Conservation (phyloP, 2,113 vertebrate species). For the Cephalopholis sonnerati region DNA sequence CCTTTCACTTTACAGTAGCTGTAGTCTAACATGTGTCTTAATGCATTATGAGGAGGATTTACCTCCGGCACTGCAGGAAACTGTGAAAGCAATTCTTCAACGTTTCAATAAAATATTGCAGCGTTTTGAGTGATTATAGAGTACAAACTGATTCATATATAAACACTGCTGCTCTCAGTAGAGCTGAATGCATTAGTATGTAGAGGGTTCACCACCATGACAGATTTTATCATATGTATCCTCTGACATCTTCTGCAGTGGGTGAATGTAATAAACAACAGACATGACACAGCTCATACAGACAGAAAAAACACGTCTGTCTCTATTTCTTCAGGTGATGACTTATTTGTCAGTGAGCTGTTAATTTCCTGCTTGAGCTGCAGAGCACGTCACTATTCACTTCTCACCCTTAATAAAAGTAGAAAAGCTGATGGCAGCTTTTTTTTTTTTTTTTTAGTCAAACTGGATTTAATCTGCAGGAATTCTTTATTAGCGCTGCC, state of each 20-base stretch:
- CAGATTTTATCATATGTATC: not conserved
- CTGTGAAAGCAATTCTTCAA: not conserved
- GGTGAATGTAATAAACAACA: not conserved
- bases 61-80: not conserved
- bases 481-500: slow-evolving; percentile 11
- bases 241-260: not conserved
- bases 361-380: slow-evolving; percentile 34
- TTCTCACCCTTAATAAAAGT: not conserved
- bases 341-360: slow-evolving; percentile 5
- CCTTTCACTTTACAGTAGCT: not conserved
- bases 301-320: not conserved
- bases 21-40: not conserved
- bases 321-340: not conserved
- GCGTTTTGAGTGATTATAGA: not conserved
- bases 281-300: not conserved
- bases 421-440: slow-evolving; percentile 22
- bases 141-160: not conserved
- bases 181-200: slow-evolving; percentile 10
- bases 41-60: not conserved
- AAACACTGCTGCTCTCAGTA: not conserved
- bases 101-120: not conserved
- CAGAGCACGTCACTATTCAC: not conserved
- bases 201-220: not conserved
- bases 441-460: not conserved
- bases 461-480: slow-evolving; percentile 27